phyloP scores from a whole-genome alignment of 2,797 vertebrate species.

The Rhinatrema bivittatum region DNA sequence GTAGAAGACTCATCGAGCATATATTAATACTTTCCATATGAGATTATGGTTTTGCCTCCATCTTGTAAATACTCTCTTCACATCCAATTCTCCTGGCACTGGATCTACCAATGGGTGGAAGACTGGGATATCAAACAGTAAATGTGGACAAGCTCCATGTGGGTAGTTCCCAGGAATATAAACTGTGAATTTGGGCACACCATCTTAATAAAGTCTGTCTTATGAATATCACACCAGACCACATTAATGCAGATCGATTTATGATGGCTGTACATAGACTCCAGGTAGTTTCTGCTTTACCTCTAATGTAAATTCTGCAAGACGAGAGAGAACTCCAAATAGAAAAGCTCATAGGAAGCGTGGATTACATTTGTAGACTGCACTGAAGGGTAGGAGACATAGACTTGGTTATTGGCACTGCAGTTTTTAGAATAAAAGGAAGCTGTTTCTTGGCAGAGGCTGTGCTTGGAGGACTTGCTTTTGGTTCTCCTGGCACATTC shows the following conservation, averaged over 20 bases:
- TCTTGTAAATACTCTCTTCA: slow-evolving; percentile 90
- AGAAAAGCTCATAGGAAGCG: no score
- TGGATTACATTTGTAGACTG: no score
- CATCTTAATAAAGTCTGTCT: slow-evolving; percentile 94
- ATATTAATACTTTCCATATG: slow-evolving; percentile 98
- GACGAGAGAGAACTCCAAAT: no score
- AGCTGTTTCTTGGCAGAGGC: no score
- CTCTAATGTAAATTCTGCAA: slow-evolving; percentile 92
- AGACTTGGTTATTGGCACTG: no score
- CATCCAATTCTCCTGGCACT: slow-evolving; percentile 88
- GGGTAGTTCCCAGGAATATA: slow-evolving; percentile 99
- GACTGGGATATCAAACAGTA: slow-evolving; percentile 92
- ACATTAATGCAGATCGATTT: slow-evolving; percentile 92
- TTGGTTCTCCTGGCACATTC: no score
- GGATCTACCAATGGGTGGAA: slow-evolving; percentile 94
- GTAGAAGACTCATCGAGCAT: slow-evolving; percentile 91
- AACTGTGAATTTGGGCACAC: slow-evolving; percentile 97
- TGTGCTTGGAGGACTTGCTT: no score
- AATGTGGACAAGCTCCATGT: slow-evolving; percentile 91
- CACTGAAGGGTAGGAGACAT: no score
- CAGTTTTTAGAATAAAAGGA: no score
- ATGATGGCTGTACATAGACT: slow-evolving; percentile 95
- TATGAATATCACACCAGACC: slow-evolving; percentile 98
- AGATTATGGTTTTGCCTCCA: slow-evolving; percentile 98
- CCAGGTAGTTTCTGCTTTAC: slow-evolving; percentile 96